Conservation (phyloP, 2,888 invertebrate genomes). For the Lasioglossum zephyrum region DNA sequence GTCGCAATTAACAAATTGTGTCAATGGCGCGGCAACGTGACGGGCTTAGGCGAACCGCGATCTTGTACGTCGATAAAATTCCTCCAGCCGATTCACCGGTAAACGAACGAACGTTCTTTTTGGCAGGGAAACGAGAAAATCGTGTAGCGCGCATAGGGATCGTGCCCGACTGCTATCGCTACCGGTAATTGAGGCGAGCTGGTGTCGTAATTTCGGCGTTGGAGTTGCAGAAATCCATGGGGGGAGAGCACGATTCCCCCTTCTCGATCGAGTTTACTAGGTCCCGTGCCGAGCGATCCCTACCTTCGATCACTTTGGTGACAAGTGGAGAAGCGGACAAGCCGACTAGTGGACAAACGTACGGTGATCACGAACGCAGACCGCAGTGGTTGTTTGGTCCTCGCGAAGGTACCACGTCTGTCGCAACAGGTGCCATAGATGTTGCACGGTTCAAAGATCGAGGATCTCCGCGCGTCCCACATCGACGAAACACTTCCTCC, state of each 20-base stretch:
- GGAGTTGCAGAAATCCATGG: not conserved
- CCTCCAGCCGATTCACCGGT: not conserved
- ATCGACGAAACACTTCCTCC: constrained; percentile 25
- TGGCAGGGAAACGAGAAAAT: not conserved
- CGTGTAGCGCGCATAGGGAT: not conserved
- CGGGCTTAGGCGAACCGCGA: not conserved
- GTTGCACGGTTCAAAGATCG: constrained; percentile 30
- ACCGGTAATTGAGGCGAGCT: not conserved
- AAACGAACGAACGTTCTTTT: not conserved
- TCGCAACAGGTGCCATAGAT: constrained; percentile 39
- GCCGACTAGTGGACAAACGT: not conserved
- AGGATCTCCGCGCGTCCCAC: constrained; percentile 26
- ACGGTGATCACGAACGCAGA: constrained; percentile 23
- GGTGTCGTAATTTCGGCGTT: not conserved
- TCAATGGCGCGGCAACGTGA: not conserved
- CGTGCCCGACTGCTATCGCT: not conserved
- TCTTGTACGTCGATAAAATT: not conserved
- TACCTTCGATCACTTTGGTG: constrained; percentile 52
- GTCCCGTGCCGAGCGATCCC: constrained; percentile 39
- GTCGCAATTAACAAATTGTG: not conserved
- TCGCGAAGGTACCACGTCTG: constrained; percentile 46
- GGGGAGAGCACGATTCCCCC: constrained; percentile 37
- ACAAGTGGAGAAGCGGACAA: constrained; percentile 24
- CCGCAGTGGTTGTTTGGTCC: constrained; percentile 56
- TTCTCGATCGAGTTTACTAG: constrained; percentile 49